Evolutionary conservation across 1,140 invertebrate species (phyloP).

Genomic region (Tetranychus cinnabarinus): DNA sequence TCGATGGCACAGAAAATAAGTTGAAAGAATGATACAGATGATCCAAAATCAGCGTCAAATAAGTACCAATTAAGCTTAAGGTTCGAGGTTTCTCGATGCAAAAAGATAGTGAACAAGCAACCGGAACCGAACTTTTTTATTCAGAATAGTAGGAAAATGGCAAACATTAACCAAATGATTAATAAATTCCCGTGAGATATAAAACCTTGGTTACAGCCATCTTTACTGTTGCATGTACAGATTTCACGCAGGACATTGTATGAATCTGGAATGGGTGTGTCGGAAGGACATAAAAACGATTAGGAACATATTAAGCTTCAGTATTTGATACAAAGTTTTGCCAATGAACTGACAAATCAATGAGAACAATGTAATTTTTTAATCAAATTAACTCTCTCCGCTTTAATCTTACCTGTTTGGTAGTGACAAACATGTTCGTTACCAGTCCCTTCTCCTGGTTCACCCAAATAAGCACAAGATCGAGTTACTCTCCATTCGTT

Average conservation of each 20-base stretch:
- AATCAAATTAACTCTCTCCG: neutral
- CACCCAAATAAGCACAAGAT: slow-evolving; percentile 65
- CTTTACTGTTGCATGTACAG: slow-evolving; percentile 69
- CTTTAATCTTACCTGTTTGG: slow-evolving; percentile 35
- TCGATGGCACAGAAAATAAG: too few relatives aligned
- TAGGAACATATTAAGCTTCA: neutral
- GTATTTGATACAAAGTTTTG: too few relatives aligned
- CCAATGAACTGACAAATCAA: neutral
- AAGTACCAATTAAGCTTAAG: too few relatives aligned
- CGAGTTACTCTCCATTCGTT: slow-evolving; percentile 72
- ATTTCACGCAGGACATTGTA: slow-evolving; percentile 50
- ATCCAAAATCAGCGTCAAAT: too few relatives aligned
- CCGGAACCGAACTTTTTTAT: too few relatives aligned
- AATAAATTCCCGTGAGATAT: too few relatives aligned
- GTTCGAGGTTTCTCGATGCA: too few relatives aligned
- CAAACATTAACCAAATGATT: too few relatives aligned
- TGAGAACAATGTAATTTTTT: too few relatives aligned
- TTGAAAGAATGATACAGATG: too few relatives aligned
- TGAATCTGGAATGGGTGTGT: slow-evolving; percentile 22
- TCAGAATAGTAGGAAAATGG: too few relatives aligned
- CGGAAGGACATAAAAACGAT: neutral
- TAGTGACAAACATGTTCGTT: slow-evolving; percentile 74
- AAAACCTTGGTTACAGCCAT: slow-evolving; percentile 46
- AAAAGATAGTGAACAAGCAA: too few relatives aligned
- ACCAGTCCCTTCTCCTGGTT: slow-evolving; percentile 52